phyloP scores from a whole-genome alignment of 2,113 vertebrate species.

The Melanostigma gelatinosum region DNA sequence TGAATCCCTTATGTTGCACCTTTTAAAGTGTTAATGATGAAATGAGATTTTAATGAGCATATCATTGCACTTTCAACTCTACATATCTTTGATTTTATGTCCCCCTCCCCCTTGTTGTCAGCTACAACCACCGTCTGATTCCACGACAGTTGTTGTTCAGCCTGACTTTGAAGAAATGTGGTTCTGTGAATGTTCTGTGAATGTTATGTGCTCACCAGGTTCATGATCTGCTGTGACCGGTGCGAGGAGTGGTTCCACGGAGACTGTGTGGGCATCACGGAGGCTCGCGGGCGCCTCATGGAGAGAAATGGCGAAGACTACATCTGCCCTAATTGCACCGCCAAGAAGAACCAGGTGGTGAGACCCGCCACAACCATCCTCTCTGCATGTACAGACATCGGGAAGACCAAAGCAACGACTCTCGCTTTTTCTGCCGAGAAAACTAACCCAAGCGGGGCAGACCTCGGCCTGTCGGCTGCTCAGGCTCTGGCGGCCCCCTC shows the following conservation, averaged over 20 bases:
- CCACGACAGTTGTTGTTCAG: background rate
- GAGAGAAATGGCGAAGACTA: slow-evolving; percentile 98
- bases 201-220: slow-evolving; percentile 79
- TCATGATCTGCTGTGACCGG: slow-evolving; percentile 99
- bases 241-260: slow-evolving; percentile 99
- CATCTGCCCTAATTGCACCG: slow-evolving; percentile 96
- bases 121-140: background rate
- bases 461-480: slow-evolving; percentile 41
- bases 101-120: background rate
- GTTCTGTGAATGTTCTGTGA: background rate
- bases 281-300: slow-evolving; percentile 93
- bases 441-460: slow-evolving; percentile 34
- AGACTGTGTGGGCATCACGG: slow-evolving; percentile 97
- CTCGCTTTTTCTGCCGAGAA: slow-evolving; percentile 2
- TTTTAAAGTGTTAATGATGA: background rate
- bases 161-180: background rate
- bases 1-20: background rate
- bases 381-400: slow-evolving; percentile 64
- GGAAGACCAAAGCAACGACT: slow-evolving; percentile 64
- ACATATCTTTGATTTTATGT: background rate
- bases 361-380: slow-evolving; percentile 72
- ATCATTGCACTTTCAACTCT: background rate
- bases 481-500: slow-evolving; percentile 2
- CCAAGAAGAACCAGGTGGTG: slow-evolving; percentile 86
- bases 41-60: background rate